Base-by-base conservation (phyloP, 2,113 vertebrate genomes). In the Donacobius atricapilla region DNA sequence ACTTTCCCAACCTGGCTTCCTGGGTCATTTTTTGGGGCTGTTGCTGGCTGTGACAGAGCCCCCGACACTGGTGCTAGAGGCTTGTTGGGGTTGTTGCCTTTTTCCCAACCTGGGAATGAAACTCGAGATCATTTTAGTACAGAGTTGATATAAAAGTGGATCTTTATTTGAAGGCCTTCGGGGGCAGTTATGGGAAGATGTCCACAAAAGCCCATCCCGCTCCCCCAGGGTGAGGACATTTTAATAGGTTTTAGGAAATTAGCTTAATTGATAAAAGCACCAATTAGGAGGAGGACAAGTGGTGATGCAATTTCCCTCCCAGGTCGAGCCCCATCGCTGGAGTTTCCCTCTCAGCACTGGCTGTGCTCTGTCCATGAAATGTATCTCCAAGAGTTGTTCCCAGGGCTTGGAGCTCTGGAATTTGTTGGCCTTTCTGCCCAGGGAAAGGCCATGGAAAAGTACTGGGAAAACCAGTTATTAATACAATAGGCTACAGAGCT, bases 1-100 rank as follows among this genome's bases (percentile, higher is more conserved):
- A 83, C 33, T 57, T 84, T 78, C 78, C 72, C 88, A 51, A 20
- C 80, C 71, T 1, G 65, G 80, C 65, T 90, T 64, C 72, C 39
- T 84, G 81, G 88, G 37, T 90, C 65, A 20, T 90, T 90, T 90
- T 18, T 84, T 12, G 80, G 64, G 64, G 65, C 37, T n/a, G 77
- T 16, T 63, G 4, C 27, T 11, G 19, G 39, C 39, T 11, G 50
- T 12, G 60, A 7, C 28, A 22, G 58, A 87, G 57, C 42, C 57
- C 66, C 57, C 2, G 3, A 4, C 3, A 4, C 39, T 25, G n/a
- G 13, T 10, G 31, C 30, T 3, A 12, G 3, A 30, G n/a, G n/a
- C n/a, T n/a, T n/a, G n/a, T n/a, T 18, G 64, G 65, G 31, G 44
- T 48, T 8, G 13, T 21, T 70, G 27, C 27, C 25, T 15, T 61